Percentiles rank a stretch among this genome's conserved stretches.
These are phyloP conservation scores for Planiliza haematocheilus DNA, from an alignment of 2,113 vertebrate genomes.

Conservation along the genomic window DNA sequence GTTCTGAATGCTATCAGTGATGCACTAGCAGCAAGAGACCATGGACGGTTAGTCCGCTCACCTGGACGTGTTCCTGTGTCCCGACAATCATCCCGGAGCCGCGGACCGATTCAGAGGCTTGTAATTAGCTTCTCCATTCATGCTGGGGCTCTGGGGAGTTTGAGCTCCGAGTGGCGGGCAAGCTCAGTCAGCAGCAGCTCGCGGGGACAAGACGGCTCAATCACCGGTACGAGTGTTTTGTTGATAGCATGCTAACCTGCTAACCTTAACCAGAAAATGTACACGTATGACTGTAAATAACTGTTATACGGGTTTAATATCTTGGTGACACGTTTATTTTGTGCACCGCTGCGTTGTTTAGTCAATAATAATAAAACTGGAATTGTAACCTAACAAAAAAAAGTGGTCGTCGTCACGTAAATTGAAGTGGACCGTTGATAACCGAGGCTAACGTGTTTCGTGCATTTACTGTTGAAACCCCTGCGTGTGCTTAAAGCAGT, in stretches of 20 bases:
- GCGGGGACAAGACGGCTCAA: constrained; percentile 67
- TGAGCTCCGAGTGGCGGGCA: constrained; percentile 65
- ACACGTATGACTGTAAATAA: fast-evolving
- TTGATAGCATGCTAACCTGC: constrained; percentile 56
- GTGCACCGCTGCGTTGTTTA: not conserved
- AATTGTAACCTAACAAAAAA: not conserved
- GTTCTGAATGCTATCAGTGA: not conserved
- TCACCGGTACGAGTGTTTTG: constrained; percentile 69
- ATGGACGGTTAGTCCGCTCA: constrained; percentile 53
- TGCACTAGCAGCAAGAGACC: not conserved
- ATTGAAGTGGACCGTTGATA: not conserved
- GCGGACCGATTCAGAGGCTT: not conserved
- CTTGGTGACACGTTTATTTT: too few relatives aligned
- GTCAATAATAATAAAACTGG: too few relatives aligned
- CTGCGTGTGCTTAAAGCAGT: not conserved
- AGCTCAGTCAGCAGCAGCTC: constrained; percentile 53
- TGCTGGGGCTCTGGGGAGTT: constrained; percentile 50
- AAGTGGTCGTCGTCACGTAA: constrained; percentile 22
- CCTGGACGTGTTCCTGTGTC: not conserved
- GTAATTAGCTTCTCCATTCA: constrained; percentile 59
- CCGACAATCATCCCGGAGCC: constrained; percentile 16
- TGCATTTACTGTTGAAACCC: not conserved
- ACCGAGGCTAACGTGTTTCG: not conserved
- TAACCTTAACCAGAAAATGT: not conserved
- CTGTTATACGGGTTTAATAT: too few relatives aligned